Evolutionary conservation across 2,113 vertebrate species (phyloP).

Genomic region (Hydropotes inermis): DNA sequence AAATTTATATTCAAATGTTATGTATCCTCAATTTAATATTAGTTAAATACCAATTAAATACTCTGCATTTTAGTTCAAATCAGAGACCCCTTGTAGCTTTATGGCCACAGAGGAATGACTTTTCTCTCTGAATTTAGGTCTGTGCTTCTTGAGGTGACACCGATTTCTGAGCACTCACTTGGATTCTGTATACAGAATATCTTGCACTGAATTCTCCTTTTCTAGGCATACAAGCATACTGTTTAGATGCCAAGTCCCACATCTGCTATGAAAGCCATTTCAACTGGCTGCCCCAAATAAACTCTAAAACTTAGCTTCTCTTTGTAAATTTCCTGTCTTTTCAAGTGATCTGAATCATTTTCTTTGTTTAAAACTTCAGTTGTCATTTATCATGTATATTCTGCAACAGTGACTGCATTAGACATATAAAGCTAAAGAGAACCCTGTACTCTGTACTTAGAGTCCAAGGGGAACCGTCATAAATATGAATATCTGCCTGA

Average conservation of each 20-base stretch:
- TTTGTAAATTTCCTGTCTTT: constrained; percentile 11
- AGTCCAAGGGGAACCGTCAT: background rate
- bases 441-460: background rate
- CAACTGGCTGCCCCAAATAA: background rate
- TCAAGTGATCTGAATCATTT: background rate
- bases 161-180: background rate
- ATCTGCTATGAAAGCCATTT: background rate
- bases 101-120: background rate
- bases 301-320: background rate
- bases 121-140: background rate
- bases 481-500: background rate
- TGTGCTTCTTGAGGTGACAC: background rate
- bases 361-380: constrained; percentile 22
- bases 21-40: background rate
- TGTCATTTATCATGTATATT: background rate
- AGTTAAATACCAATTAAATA: background rate
- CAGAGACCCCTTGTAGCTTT: background rate
- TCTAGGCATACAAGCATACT: background rate
- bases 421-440: background rate
- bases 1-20: constrained; percentile 26
- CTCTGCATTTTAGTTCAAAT: background rate
- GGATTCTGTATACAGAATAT: background rate
- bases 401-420: background rate
- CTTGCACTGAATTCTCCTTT: background rate
- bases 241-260: background rate